Evolutionary conservation across 1,140 invertebrate genomes (phyloP), one percentile per base, ranked within the genome.

Genomic region (Danaus plexippus): DNA sequence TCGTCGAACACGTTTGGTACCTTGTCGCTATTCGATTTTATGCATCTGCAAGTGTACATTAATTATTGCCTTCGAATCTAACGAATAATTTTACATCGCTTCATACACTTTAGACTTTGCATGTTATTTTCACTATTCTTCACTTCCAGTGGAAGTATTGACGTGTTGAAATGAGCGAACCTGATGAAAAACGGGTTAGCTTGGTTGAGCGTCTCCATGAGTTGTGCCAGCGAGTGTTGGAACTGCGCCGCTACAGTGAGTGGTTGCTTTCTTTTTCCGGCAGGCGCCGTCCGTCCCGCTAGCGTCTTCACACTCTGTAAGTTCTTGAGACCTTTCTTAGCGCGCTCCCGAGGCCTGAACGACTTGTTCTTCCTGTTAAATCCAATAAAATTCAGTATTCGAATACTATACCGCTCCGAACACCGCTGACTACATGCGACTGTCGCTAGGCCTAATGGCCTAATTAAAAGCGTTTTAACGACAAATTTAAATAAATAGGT

Each of bases 181-280:
- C 97, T 90, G 61, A 99, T 97, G 79, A 99, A 99, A 87, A 97
- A 98, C 1, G 97, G 97, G 87, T 97, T 97, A 0, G 97, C 96
- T 77, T 97, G 94, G 78, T 97, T 97, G 9, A 99, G 81, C 0
- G 96, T 97, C 67, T 96, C 94, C 96, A 98, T 98, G 10, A 98
- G 87, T 42, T 94, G 92, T 56, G 95, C 94, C 18, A 99, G 87
- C 12, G 95, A 97, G 73, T 96, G 94, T 75, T 98, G 95, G 83
- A 98, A 98, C 87, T 98, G 97, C 3, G 95, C 94, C 1, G 95
- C 94, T 1, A 98, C 96, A 1, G 96, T 98, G 65, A 95, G 91
- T 9, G 95, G 95, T 71, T 96, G 94, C 88, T 97, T 95, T 32
- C 94, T 86, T 75, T 94, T 94, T n/a, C 91, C 91, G 0, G 90